Evolutionary conservation across 2,888 invertebrate species (phyloP).

Genomic region (Ornithoptera alexandrae): DNA sequence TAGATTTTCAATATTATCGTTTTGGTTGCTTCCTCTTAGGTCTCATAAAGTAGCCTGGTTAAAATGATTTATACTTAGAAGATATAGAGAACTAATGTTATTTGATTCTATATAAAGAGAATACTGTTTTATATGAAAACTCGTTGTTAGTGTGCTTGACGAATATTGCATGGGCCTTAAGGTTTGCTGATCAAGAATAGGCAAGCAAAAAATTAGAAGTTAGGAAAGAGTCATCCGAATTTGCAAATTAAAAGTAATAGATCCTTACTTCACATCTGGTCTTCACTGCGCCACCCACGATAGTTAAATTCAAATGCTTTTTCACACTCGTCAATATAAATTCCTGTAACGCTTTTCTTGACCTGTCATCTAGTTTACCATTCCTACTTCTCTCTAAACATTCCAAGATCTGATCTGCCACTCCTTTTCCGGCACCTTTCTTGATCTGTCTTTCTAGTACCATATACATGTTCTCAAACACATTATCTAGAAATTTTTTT

Average conservation of each 20-base stretch:
- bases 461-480: conserved; percentile 71
- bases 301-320: conserved; percentile 66
- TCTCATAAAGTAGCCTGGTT: neutral
- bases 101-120: no score
- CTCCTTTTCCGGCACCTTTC: conserved; percentile 52
- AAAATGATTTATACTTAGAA: no score
- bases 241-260: neutral
- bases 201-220: neutral
- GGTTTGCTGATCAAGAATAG: no score
- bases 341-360: conserved; percentile 55
- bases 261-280: conserved; percentile 68
- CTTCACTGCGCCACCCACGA: conserved; percentile 71
- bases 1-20: neutral
- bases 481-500: conserved; percentile 63
- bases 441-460: conserved; percentile 56
- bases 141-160: no score
- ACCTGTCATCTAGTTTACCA: conserved; percentile 60
- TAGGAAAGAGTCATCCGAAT: neutral
- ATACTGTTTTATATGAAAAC: no score
- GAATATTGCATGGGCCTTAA: no score
- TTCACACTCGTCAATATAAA: conserved; percentile 61
- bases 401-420: conserved; percentile 55
- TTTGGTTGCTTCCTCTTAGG: neutral
- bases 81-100: no score
- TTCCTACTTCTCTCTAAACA: conserved; percentile 60